Evolutionary conservation across 2,888 invertebrate species (phyloP).

Genomic region (Stratiomys singularior): DNA sequence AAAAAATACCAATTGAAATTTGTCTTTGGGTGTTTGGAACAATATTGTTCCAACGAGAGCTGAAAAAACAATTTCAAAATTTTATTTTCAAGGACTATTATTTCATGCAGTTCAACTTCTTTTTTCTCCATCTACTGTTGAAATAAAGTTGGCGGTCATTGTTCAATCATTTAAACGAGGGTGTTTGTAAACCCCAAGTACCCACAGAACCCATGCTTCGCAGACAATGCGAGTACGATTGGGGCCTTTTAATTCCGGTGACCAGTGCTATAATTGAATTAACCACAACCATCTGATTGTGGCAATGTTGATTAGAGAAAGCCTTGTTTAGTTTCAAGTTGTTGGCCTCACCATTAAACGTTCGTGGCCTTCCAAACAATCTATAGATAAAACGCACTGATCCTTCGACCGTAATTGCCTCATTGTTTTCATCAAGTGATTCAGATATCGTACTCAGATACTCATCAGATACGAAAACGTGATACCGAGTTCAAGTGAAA

Average conservation of each 20-base stretch:
- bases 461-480: too few species aligned
- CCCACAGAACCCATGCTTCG: neutral
- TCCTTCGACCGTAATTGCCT: too few species aligned
- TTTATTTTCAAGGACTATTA: too few species aligned
- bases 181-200: neutral
- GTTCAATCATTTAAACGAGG: constrained; percentile 15
- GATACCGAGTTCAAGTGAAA: neutral
- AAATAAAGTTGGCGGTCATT: constrained; percentile 29
- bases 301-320: constrained; percentile 30
- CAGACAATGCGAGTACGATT: neutral
- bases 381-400: too few species aligned
- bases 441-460: too few species aligned
- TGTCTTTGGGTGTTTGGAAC: too few species aligned
- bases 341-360: neutral
- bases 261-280: constrained; percentile 41
- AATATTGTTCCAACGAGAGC: too few species aligned
- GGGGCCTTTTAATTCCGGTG: neutral
- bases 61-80: too few species aligned
- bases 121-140: neutral
- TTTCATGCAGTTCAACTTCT: too few species aligned
- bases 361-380: neutral
- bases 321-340: neutral
- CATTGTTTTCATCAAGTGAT: too few species aligned
- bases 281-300: constrained; percentile 16
- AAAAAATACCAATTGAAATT: too few species aligned